Evolutionary conservation across 2,797 vertebrate species (phyloP).

Genomic region (Rhabdomys pumilio): DNA sequence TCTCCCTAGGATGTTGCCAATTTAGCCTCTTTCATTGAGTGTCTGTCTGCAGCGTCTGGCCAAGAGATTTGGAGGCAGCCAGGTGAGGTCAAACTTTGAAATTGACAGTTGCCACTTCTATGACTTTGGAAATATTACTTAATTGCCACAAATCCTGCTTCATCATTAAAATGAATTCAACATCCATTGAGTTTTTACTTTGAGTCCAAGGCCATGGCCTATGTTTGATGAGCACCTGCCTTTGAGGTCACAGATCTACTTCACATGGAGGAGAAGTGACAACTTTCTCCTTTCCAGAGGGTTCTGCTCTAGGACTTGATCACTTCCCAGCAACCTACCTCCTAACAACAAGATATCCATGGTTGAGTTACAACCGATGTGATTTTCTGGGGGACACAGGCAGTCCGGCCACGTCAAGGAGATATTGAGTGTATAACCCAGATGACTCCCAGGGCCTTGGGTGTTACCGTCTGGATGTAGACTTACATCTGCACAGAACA

Average conservation of each 20-base stretch:
- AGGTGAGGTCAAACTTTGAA: neutral
- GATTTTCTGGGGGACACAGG: neutral
- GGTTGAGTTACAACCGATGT: neutral
- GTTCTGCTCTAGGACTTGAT: neutral
- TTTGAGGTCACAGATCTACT: neutral
- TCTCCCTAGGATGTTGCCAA: neutral
- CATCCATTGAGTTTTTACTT: neutral
- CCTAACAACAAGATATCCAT: too few species aligned
- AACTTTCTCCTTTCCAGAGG: neutral
- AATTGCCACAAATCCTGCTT: neutral
- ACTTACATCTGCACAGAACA: neutral
- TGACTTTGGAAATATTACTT: too few species aligned
- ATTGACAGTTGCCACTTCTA: too few species aligned
- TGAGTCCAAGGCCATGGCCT: neutral
- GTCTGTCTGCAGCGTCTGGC: rapidly evolving
- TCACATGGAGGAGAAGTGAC: rapidly evolving
- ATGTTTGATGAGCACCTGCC: neutral
- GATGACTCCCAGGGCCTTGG: neutral
- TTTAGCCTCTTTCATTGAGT: neutral
- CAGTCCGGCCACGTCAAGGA: neutral
- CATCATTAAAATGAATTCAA: too few species aligned
- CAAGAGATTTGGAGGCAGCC: too few species aligned
- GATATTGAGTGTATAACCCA: neutral
- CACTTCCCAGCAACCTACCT: neutral
- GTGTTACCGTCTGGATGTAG: rapidly evolving